Percentiles rank a stretch among this genome's conserved stretches.
phyloP scores from a whole-genome alignment of 2,888 invertebrate species.

The Zele albiditarsus region DNA sequence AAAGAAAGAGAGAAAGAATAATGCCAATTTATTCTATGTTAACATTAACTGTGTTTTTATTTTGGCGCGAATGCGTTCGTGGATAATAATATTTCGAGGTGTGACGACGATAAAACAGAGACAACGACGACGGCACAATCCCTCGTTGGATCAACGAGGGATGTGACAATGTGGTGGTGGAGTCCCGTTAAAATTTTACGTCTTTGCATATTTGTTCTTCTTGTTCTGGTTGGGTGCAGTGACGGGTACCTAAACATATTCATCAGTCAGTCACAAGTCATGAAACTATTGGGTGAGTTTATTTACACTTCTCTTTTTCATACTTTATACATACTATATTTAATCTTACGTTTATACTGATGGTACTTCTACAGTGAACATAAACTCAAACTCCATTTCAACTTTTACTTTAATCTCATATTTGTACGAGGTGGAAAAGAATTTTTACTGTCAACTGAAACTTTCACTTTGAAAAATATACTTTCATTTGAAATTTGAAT shows the following conservation, averaged over 20 bases:
- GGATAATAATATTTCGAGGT: neutral
- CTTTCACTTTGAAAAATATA: constrained; percentile 10
- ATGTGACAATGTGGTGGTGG: constrained; percentile 69
- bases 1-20: neutral
- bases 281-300: constrained; percentile 84
- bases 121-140: constrained; percentile 13
- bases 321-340: constrained; percentile 4
- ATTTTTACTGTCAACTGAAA: too few relatives aligned
- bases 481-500: neutral
- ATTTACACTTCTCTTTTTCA: neutral
- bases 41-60: constrained; percentile 1
- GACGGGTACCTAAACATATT: constrained; percentile 85
- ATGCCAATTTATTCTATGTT: neutral
- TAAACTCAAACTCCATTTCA: too few relatives aligned
- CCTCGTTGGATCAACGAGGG: constrained; percentile 45
- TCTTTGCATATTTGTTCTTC: constrained; percentile 63
- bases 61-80: constrained; percentile 25
- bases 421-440: too few relatives aligned
- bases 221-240: constrained; percentile 72
- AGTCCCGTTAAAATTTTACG: constrained; percentile 66
- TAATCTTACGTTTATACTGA: too few relatives aligned
- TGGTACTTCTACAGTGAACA: too few relatives aligned
- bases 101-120: neutral
- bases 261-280: constrained; percentile 86
- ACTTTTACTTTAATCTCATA: too few relatives aligned